These are phyloP conservation scores for Hypomecis atomaria DNA, from an alignment of 2,888 invertebrate species.

Conservation along the genomic window DNA sequence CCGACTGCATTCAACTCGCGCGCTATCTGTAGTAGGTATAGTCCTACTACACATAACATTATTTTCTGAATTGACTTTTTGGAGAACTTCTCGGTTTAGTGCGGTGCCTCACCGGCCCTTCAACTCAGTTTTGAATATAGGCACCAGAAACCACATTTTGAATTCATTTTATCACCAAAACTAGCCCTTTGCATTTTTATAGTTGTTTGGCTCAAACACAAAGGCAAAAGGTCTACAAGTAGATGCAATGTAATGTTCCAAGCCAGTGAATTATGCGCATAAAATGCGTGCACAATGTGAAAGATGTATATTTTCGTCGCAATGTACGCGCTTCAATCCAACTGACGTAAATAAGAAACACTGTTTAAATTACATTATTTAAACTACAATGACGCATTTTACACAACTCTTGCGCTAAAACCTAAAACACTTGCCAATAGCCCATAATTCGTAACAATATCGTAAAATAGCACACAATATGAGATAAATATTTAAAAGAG, in stretches of 20 bases:
- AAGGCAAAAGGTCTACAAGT: conserved; percentile 31
- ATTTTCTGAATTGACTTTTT: too few relatives aligned
- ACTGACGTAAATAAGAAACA: conserved; percentile 19
- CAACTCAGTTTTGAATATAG: too few relatives aligned
- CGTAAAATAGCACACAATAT: conserved; percentile 17
- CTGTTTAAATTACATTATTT: conserved; percentile 24
- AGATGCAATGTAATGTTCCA: conserved; percentile 27
- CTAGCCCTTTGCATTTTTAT: not conserved
- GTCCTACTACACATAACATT: too few relatives aligned
- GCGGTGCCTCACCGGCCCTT: too few relatives aligned
- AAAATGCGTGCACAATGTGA: conserved; percentile 22
- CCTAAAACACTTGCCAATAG: conserved; percentile 17
- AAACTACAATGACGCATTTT: conserved; percentile 27
- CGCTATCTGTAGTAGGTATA: too few relatives aligned
- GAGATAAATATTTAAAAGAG: conserved; percentile 12
- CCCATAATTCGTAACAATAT: conserved; percentile 13
- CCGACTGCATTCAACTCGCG: too few relatives aligned
- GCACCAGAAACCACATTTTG: too few relatives aligned
- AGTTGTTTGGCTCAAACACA: conserved; percentile 10
- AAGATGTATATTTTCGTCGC: conserved; percentile 5
- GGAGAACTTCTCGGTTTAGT: too few relatives aligned
- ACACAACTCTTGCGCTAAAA: conserved; percentile 11
- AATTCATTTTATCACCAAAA: not conserved
- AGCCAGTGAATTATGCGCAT: conserved; percentile 31
- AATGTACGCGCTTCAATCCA: conserved; percentile 7